Evolutionary conservation across 2,888 invertebrate genomes (phyloP), one percentile per base, ranked within the genome.

Genomic region (Dendrolimus houi): DNA sequence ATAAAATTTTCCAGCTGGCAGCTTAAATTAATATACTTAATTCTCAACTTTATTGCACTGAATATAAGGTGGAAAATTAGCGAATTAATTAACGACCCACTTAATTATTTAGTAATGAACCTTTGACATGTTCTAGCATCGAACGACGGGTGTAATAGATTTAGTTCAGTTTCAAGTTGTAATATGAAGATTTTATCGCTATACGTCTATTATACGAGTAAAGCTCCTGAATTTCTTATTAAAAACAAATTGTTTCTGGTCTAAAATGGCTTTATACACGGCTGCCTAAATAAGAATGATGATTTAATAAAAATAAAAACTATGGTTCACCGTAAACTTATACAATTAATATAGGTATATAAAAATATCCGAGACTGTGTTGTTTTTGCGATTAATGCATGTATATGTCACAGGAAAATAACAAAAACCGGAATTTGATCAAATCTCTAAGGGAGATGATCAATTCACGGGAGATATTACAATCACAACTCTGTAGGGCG

Each of bases 101-200:
- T 57, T 57, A 57, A 57, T 57, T 57, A 57, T 57, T 54, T 52
- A 54, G 40, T 54, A 54, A 57, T 57, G 57, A 57, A 54, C 57
- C 54, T 54, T 54, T 53, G n/a, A 57, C 57, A 57, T 42, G 54
- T 52, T 54, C 41, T 29, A 13, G 53, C 42, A 47, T 54, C 41
- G 17, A 52, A 54, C 9, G 47, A 12, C 47, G 41, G 54, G 54
- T 52, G 54, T 57, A 57, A 57, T 57, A 54, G 54, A 57, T 54
- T 57, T 52, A 41, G 54, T 54, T 17, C 52, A 29, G 54, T 52
- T 57, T 52, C 52, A 57, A 54, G 54, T 47, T 47, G 41, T 57
- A 57, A 57, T 52, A 54, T 57, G 52, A 52, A 54, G 54, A 54
- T 57, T 57, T 55, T 57, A 57, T 57, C 54, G 57, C 41, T 52